Conservation (phyloP, 2,888 invertebrate genomes). For the Norana najaformis region DNA sequence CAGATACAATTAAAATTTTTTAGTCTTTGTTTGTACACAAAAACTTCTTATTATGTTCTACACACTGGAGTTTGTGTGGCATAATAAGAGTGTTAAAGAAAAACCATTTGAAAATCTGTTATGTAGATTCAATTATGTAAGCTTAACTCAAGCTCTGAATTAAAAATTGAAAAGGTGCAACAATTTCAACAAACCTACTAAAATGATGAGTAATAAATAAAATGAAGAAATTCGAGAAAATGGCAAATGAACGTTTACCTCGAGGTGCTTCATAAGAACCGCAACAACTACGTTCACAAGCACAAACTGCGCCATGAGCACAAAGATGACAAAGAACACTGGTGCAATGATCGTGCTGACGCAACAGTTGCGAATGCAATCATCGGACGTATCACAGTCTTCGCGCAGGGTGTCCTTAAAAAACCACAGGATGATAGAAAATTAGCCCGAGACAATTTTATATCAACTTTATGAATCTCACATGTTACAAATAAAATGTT, state of each 20-base stretch:
- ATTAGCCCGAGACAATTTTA: too few species aligned
- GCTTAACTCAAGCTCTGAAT: background rate
- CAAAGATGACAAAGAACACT: conserved; percentile 98
- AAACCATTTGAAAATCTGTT: background rate
- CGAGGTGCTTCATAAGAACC: conserved; percentile 98
- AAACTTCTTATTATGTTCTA: background rate
- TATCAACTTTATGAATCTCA: too few species aligned
- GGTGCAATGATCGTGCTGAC: conserved; percentile 97
- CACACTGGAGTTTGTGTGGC: background rate
- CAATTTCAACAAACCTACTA: background rate
- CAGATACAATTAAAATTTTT: background rate
- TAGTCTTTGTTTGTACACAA: background rate
- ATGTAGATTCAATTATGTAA: background rate
- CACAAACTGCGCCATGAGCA: conserved; percentile 99
- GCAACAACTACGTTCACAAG: conserved; percentile 99
- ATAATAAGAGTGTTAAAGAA: background rate
- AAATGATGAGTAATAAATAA: background rate
- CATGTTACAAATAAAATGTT: background rate
- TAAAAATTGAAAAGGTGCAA: background rate
- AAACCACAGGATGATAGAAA: background rate
- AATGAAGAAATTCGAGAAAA: background rate
- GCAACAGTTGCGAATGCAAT: conserved; percentile 97
- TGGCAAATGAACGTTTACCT: conserved; percentile 64
- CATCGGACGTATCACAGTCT: conserved; percentile 80
- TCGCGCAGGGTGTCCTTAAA: conserved; percentile 81